Evolutionary conservation across 1,140 invertebrate genomes (phyloP).

Genomic region (Euura saliciscinereae): DNA sequence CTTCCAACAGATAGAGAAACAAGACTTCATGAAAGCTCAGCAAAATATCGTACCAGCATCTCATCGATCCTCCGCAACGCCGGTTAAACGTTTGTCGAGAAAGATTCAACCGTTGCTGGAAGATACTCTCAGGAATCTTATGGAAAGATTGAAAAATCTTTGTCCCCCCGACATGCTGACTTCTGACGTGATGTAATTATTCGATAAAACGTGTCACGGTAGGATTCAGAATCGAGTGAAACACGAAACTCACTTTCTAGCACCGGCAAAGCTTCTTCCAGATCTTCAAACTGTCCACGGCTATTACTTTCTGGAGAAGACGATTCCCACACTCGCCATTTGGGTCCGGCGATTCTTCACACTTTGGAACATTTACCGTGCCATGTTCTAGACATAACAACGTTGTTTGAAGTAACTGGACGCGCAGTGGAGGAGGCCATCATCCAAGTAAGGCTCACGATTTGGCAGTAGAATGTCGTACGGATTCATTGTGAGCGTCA

Average conservation of each 20-base stretch:
- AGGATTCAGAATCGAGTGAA: not conserved
- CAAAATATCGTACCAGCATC: conserved; percentile 73
- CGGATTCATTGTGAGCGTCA: no score
- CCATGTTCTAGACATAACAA: conserved; percentile 51
- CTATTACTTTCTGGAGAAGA: conserved; percentile 52
- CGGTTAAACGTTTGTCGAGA: conserved; percentile 61
- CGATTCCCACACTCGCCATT: conserved; percentile 57
- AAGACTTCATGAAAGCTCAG: conserved; percentile 73
- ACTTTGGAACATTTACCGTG: conserved; percentile 53
- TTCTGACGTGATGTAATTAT: conserved; percentile 42
- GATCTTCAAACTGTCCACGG: conserved; percentile 47
- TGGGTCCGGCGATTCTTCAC: conserved; percentile 55
- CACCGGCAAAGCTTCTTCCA: conserved; percentile 34
- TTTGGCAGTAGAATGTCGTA: no score
- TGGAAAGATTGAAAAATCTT: conserved; percentile 43
- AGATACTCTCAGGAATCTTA: conserved; percentile 52
- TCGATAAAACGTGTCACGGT: not conserved
- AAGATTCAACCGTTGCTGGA: conserved; percentile 65
- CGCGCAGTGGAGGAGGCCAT: conserved; percentile 69
- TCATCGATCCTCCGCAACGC: conserved; percentile 62
- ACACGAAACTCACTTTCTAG: conserved; percentile 25
- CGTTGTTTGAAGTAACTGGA: conserved; percentile 58
- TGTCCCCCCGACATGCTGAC: conserved; percentile 50
- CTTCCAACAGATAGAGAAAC: conserved; percentile 61
- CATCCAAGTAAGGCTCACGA: conserved; percentile 60